Evolutionary conservation across 2,888 invertebrate species (phyloP), one percentile per base, ranked within the genome.

Genomic region (Melipona bicolor): DNA sequence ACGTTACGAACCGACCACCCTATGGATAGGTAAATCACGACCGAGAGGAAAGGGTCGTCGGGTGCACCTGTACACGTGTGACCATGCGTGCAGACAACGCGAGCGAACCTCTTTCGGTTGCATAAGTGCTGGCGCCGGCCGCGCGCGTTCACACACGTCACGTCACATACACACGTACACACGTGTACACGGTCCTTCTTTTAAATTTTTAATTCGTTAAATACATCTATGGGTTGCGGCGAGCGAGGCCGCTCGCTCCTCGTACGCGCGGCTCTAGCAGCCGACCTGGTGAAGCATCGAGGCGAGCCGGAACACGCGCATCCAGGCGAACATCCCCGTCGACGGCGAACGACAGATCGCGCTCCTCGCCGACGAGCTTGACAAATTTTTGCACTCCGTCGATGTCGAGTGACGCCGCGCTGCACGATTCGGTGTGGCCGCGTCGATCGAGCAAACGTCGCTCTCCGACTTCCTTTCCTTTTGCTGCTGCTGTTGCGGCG

Each of bases 301-400:
- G 32, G 94, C 94, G 77, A 94, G 87, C 79, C 94, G 92, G 83
- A 94, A 94, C 86, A 94, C 94, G 59, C 94, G 92, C 93, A 94
- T 94, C 94, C 94, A 94, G 81, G 94, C 94, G 88, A 94, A 94
- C 91, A 94, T 93, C 74, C 93, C 94, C 80, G 92, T 91, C 70
- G 93, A 92, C 56, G 90, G 90, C 36, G 90, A 89, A 50, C 92
- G 92, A 85, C 91, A 91, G 79, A 88, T 79, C 72, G 89, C 79
- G 32, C 88, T 84, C 65, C 89, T 72, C 84, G 88, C 76, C 78
- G 91, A 88, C 62, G 91, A 79, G 13, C 86, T 85, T 74, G 90
- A 88, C 70, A 91, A 88, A 79, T 87, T 90, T 79, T 91, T 92
- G 59, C 88, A 89, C 65, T 90, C 90, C 74, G 89, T 72, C n/a